These are phyloP conservation scores for Apostichopus leukothele DNA, from an alignment of 53 echinoderm and acorn worm genomes.

Conservation along the genomic window DNA sequence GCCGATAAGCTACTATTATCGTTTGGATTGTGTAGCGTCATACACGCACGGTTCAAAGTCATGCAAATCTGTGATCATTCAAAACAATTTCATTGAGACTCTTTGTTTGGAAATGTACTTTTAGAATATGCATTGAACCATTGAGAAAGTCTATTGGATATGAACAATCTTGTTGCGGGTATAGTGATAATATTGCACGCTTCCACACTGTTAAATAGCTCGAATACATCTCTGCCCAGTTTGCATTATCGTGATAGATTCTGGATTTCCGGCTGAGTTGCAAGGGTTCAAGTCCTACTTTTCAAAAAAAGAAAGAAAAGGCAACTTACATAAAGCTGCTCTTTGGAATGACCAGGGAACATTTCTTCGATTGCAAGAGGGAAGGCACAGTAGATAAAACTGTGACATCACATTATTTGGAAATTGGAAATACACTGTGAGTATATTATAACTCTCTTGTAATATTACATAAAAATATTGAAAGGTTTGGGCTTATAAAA, in stretches of 20 bases:
- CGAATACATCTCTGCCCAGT: neutral
- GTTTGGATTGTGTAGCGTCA: no score
- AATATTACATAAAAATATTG: no score
- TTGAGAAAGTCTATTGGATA: conserved; percentile 6
- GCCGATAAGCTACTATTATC: no score
- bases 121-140: neutral
- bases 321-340: neutral
- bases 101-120: conserved; percentile 5
- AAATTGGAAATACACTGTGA: neutral
- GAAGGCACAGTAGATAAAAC: neutral
- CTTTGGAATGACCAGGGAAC: neutral
- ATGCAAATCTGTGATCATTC: no score
- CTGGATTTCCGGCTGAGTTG: neutral
- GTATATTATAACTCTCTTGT: no score
- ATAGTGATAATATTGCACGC: neutral
- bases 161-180: neutral
- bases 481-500: no score
- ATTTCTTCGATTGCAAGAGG: neutral
- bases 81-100: neutral
- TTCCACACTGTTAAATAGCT: neutral
- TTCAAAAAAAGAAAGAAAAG: neutral
- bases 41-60: no score
- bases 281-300: neutral
- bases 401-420: neutral
- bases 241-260: neutral